phyloP scores from a whole-genome alignment of 2,888 invertebrate genomes.

The Rhamnusium bicolor region DNA sequence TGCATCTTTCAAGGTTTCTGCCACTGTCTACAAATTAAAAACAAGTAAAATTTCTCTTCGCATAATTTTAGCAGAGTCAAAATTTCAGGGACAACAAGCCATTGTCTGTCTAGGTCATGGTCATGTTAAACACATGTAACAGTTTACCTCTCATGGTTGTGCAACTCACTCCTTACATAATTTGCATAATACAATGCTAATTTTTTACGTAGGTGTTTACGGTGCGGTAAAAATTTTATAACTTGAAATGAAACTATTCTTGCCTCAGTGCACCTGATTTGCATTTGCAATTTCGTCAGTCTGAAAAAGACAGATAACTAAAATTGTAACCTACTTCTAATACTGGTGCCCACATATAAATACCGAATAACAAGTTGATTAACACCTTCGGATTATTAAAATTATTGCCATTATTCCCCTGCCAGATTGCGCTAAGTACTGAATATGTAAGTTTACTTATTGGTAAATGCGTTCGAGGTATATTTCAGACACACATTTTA shows the following conservation, averaged over 20 bases:
- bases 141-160: slow-evolving; percentile 21
- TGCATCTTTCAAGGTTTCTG: too few relatives aligned
- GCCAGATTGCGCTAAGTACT: not conserved
- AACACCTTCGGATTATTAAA: slow-evolving; percentile 9
- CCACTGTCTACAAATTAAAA: not conserved
- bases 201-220: slow-evolving; percentile 25
- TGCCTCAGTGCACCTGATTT: slow-evolving; percentile 39
- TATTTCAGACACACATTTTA: too few relatives aligned
- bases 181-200: slow-evolving; percentile 33
- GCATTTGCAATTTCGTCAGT: slow-evolving; percentile 28
- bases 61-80: not conserved
- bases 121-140: slow-evolving; percentile 17
- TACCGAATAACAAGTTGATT: slow-evolving; percentile 14
- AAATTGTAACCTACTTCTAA: slow-evolving; percentile 28
- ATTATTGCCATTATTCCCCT: not conserved
- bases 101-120: slow-evolving; percentile 24
- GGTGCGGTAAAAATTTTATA: slow-evolving; percentile 23
- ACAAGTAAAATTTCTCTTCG: not conserved
- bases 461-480: not conserved
- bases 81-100: slow-evolving; percentile 23
- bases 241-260: slow-evolving; percentile 28
- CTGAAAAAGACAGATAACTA: slow-evolving; percentile 27
- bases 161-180: slow-evolving; percentile 23
- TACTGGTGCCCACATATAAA: slow-evolving; percentile 28
- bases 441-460: not conserved